phyloP scores from a whole-genome alignment of 2,113 vertebrate genomes.

The Oxyura jamaicensis region DNA sequence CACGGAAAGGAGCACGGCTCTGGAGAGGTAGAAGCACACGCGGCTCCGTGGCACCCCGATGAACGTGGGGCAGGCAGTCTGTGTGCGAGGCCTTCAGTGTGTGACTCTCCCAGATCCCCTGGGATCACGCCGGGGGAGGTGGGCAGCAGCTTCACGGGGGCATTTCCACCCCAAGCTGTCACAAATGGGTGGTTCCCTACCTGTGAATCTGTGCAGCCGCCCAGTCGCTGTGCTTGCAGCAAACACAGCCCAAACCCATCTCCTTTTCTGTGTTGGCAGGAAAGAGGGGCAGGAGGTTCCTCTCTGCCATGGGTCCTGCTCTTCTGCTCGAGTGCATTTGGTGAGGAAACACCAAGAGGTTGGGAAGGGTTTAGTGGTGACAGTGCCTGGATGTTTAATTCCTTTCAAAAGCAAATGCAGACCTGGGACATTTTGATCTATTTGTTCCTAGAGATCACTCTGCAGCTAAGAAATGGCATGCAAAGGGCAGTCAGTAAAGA shows the following conservation, averaged over 20 bases:
- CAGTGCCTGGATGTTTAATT: accelerated
- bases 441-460: neutral
- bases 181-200: accelerated
- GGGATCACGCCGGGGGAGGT: neutral
- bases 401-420: neutral
- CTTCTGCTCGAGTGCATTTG: neutral
- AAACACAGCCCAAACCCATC: accelerated
- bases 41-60: slow-evolving; percentile 21
- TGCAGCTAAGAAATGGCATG: neutral
- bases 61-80: slow-evolving; percentile 13
- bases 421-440: neutral
- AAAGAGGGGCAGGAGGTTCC: neutral
- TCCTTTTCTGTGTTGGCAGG: accelerated
- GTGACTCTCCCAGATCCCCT: slow-evolving; percentile 7
- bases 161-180: neutral
- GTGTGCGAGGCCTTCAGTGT: slow-evolving; percentile 39
- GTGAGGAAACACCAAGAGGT: neutral
- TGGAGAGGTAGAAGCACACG: slow-evolving; percentile 24
- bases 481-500: neutral
- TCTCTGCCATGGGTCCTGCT: neutral
- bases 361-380: neutral
- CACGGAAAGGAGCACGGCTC: neutral
- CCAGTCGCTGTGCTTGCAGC: accelerated
- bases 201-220: accelerated
- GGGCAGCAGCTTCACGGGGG: neutral